Evolutionary conservation across 2,888 invertebrate species (phyloP), one percentile per base, ranked within the genome.

Genomic region (Ophioninae sp.): DNA sequence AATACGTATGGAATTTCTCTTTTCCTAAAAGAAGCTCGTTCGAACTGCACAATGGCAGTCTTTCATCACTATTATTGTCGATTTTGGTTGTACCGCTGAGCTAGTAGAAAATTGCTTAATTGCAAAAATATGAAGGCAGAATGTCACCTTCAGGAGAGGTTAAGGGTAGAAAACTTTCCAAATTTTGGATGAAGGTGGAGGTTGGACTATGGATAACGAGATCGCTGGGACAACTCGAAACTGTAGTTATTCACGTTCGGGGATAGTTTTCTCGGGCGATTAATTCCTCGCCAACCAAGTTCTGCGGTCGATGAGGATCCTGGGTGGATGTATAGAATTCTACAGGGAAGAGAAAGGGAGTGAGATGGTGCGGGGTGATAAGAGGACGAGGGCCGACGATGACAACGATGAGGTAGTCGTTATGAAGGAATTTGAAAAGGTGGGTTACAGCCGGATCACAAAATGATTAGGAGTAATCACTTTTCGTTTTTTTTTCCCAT

Each of bases 191-290:
- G 2, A 65, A 17, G 30, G 7, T 56, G 6, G 23, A 21, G 62
- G 8, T 41, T 30, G 17, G 21, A 65, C 59, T 75, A 61, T 39
- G 59, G 65, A 73, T 79, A 79, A 79, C 67, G 73, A 73, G 73
- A 44, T 72, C 72, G 59, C 65, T 50, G n/a, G 37, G 41, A 30
- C 70, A 61, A 62, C 56, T 30, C 41, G 69, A 65, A 74, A 79
- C 69, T 82, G 82, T 69, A 79, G 75, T 79, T 82, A 64, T 73
- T 82, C 68, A 79, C 74, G 73, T 79, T 79, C 70, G 59, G 50
- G 44, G 44, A 70, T 79, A 65, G 82, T 59, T 78, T 74, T 62
- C 57, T 82, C 73, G 57, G 68, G 62, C 82, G 82, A 82, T 82
- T 82, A 78, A 82, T 82, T 64, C 78, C 39, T 62, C 68, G 62